These are phyloP conservation scores for Myrmophylax atrothorax DNA, from an alignment of 2,113 vertebrate genomes.

Conservation along the genomic window DNA sequence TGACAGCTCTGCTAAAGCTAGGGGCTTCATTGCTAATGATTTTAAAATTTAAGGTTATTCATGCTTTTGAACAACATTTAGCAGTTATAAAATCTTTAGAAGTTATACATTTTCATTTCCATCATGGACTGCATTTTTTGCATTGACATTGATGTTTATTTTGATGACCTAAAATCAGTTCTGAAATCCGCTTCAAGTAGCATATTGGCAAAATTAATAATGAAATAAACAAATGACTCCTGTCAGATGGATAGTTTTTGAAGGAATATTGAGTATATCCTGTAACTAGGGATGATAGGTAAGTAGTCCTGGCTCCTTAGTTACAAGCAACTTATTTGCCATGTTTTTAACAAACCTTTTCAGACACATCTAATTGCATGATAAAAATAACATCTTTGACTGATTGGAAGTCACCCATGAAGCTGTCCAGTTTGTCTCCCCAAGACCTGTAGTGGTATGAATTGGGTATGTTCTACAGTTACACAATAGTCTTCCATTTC, in stretches of 20 bases:
- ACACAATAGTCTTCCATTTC: neutral
- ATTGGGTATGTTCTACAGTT: neutral
- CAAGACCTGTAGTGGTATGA: neutral
- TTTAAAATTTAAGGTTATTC: neutral
- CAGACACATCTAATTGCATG: neutral
- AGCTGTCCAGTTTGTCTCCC: neutral
- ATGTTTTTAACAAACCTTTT: neutral
- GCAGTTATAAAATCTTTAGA: neutral
- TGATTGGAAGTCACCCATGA: neutral
- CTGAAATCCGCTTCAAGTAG: neutral
- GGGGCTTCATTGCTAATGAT: neutral
- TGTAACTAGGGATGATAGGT: neutral
- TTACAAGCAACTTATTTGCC: neutral
- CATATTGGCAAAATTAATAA: neutral
- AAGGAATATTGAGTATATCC: neutral
- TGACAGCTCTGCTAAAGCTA: neutral
- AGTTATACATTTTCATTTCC: neutral
- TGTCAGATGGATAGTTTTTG: neutral
- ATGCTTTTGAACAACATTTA: constrained; percentile 30
- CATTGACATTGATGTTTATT: neutral
- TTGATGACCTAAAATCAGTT: neutral
- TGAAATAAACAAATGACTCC: neutral
- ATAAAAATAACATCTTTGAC: neutral
- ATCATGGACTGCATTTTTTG: neutral
- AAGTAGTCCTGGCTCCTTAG: neutral